These are phyloP conservation scores for Eupithecia abbreviata DNA, from an alignment of 2,888 invertebrate species.

Conservation along the genomic window DNA sequence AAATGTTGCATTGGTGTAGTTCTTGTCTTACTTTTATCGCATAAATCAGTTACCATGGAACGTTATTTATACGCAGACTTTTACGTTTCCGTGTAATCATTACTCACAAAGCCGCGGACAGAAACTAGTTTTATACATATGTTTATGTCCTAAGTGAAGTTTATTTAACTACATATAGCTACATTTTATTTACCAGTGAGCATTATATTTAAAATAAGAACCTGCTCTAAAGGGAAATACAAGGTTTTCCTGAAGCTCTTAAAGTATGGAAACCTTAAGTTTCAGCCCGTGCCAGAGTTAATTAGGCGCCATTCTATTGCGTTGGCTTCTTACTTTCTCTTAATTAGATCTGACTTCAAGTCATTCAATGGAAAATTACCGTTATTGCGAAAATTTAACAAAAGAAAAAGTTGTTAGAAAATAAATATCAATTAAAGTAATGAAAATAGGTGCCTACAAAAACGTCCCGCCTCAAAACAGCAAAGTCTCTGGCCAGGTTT, in stretches of 20 bases:
- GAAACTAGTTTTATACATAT: background rate
- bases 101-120: no score
- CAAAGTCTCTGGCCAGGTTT: no score
- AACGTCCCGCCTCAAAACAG: no score
- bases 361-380: slow-evolving; percentile 10
- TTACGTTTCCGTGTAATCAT: no score
- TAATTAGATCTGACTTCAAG: slow-evolving; percentile 3
- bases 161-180: background rate
- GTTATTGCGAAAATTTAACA: slow-evolving; percentile 1
- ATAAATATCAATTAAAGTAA: background rate
- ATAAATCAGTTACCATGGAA: no score
- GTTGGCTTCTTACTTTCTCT: slow-evolving; percentile 20
- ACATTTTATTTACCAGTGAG: background rate
- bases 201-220: background rate
- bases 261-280: slow-evolving; percentile 32
- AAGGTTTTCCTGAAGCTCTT: slow-evolving; percentile 27
- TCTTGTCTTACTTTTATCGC: no score
- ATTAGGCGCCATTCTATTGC: slow-evolving; percentile 36
- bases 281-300: slow-evolving; percentile 30
- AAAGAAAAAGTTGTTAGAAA: background rate
- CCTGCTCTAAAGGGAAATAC: slow-evolving; percentile 14
- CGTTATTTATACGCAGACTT: no score
- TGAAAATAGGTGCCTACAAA: background rate
- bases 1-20: no score
- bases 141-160: background rate